A percentile compares a stretch with the other conserved stretches of the same genome.
Evolutionary conservation across 2,888 invertebrate genomes (phyloP).

Genomic region (Aspidiotus rigidus): DNA sequence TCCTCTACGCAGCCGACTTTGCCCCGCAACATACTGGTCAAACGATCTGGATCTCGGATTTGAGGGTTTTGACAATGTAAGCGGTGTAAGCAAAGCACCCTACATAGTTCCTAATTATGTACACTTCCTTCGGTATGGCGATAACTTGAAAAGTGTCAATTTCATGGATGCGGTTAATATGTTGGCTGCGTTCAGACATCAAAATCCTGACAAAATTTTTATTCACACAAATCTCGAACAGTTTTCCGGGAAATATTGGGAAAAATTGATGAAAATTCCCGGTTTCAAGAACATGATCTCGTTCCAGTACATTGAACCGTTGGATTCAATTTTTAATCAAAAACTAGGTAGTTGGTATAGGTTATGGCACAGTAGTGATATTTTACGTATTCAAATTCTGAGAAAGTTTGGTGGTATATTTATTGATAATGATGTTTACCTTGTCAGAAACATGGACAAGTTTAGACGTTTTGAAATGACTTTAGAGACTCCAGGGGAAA

Average conservation of each 20-base stretch:
- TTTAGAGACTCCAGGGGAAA: slow-evolving; percentile 39
- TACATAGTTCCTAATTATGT: slow-evolving; percentile 41
- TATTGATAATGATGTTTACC: slow-evolving; percentile 41
- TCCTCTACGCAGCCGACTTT: neutral
- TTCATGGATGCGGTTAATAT: slow-evolving; percentile 39
- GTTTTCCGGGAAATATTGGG: slow-evolving; percentile 38
- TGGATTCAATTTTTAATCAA: slow-evolving; percentile 43
- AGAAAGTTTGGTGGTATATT: slow-evolving; percentile 42
- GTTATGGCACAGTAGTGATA: slow-evolving; percentile 36
- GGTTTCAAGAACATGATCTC: slow-evolving; percentile 36
- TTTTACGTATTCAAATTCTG: slow-evolving; percentile 39
- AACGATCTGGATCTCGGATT: slow-evolving; percentile 13
- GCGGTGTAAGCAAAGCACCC: slow-evolving; percentile 31
- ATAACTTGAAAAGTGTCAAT: slow-evolving; percentile 33
- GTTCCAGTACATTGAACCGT: slow-evolving; percentile 37
- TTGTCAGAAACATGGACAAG: slow-evolving; percentile 40
- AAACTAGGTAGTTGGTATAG: slow-evolving; percentile 30
- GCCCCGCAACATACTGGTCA: slow-evolving; percentile 1
- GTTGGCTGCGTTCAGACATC: slow-evolving; percentile 39
- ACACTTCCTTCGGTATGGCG: slow-evolving; percentile 40
- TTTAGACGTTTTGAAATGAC: slow-evolving; percentile 41
- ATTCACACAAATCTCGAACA: slow-evolving; percentile 40
- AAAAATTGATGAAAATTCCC: slow-evolving; percentile 35
- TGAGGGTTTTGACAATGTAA: slow-evolving; percentile 20
- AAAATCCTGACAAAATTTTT: slow-evolving; percentile 40